Percentiles rank a stretch among this genome's conserved stretches.
Conservation (phyloP, 2,113 vertebrate genomes). For the Himantopus leucocephalus region DNA sequence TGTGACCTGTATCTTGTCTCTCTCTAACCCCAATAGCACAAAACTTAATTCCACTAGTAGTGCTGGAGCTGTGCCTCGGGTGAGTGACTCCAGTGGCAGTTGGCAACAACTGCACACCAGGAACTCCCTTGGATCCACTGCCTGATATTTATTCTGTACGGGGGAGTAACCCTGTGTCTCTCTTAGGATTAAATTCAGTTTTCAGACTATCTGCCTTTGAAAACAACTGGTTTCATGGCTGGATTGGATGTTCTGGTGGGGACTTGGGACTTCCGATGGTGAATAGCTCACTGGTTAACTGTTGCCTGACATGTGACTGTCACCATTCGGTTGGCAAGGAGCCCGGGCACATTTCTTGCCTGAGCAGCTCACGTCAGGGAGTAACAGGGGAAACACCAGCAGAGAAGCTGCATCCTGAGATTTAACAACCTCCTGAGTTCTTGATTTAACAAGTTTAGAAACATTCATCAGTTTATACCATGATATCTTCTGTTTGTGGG, state of each 20-base stretch:
- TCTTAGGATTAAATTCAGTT: no score
- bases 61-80: background rate
- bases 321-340: background rate
- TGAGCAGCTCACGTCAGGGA: background rate
- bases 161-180: fast-evolving
- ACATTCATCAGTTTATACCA: fast-evolving
- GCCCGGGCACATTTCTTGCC: background rate
- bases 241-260: background rate
- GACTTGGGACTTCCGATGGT: background rate
- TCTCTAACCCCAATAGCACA: background rate
- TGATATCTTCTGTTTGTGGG: background rate
- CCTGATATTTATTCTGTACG: fast-evolving
- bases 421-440: background rate
- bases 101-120: fast-evolving
- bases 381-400: background rate
- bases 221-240: fast-evolving
- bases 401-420: background rate
- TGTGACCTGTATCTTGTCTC: background rate
- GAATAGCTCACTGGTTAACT: background rate
- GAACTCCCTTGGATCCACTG: background rate
- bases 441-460: background rate
- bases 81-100: background rate
- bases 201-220: background rate
- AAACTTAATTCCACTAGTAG: background rate
- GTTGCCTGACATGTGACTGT: background rate